These are phyloP conservation scores for Orchesellides sinensis DNA, from an alignment of 2,888 invertebrate species.

Conservation along the genomic window DNA sequence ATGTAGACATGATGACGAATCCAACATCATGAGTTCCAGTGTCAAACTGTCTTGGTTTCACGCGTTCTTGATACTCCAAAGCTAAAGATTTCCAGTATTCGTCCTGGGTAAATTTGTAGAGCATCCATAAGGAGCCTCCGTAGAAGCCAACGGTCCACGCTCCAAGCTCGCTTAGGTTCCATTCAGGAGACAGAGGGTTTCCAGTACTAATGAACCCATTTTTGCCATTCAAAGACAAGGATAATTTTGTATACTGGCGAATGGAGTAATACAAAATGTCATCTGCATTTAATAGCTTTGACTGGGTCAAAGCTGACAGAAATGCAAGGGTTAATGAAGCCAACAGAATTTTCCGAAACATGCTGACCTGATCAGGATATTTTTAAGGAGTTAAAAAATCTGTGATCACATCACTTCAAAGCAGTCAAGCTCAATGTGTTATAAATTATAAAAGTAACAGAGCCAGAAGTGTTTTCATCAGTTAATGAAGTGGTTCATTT, in stretches of 20 bases:
- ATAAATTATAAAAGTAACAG: too few relatives aligned
- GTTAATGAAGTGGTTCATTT: too few relatives aligned
- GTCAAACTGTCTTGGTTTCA: conserved; percentile 67
- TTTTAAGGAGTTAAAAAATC: too few relatives aligned
- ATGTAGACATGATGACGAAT: conserved; percentile 74
- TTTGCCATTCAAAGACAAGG: conserved; percentile 42
- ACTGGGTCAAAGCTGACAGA: not conserved
- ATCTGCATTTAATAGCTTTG: conserved; percentile 19
- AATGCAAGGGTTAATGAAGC: not conserved
- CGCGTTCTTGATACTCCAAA: conserved; percentile 63
- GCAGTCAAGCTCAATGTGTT: too few relatives aligned
- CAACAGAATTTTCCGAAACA: not conserved
- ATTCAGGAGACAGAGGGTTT: conserved; percentile 43
- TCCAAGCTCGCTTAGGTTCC: conserved; percentile 25
- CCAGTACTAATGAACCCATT: conserved; percentile 51
- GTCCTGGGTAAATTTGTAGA: conserved; percentile 68
- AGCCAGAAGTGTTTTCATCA: too few relatives aligned
- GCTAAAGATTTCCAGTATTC: conserved; percentile 66
- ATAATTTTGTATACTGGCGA: conserved; percentile 54
- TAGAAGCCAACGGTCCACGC: conserved; percentile 73
- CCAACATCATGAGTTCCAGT: conserved; percentile 73
- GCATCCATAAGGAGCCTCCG: conserved; percentile 71
- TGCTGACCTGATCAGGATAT: too few relatives aligned
- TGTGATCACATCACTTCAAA: too few relatives aligned
- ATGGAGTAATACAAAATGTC: conserved; percentile 47